Base-by-base conservation (phyloP, 2,888 invertebrate genomes). In the Brachyopa scutellaris region DNA sequence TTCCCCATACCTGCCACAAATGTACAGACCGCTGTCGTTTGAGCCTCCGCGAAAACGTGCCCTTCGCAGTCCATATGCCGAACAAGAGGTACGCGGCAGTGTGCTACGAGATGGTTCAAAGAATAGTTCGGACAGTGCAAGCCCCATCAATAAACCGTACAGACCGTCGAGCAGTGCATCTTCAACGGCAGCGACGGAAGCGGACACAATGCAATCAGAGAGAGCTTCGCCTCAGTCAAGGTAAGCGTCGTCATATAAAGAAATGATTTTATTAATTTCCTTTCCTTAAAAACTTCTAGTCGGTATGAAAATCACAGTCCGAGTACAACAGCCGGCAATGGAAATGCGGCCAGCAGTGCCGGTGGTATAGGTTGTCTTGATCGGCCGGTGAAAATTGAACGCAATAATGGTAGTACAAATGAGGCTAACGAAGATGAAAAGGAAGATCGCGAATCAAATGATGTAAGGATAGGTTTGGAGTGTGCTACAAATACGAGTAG, bases 31-130 rank as follows among this genome's bases (percentile, higher is more conserved):
- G 85, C 87, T 88, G 84, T 88, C 88, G 26, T 91, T 90, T 78
- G 92, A 92, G 84, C 89, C 91, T 73, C 88, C 91, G 61, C 88
- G 92, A 90, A 95, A 93, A 87, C 91, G 92, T 85, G 91, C 91
- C 84, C 90, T 92, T 86, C 92, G 92, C 86, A 93, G 90, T 90
- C 93, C 90, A n/a, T 91, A 89, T 82, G 87, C 87, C 78, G 90
- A 90, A 70, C 91, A 90, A 85, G 90, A 91, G 78, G 89, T 91
- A 72, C 91, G 94, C 85, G 94, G 94, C 47, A 94, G 94, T 80
- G 95, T 95, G 13, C 88, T 95, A 85, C 91, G 94, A 72, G 94
- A 94, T 87, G 91, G 91, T 55, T 91, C 91, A 17, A 91, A 91
- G 84, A 90, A 89, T 85, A 91, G 87, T 80, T 88, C 90, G 38